Base-by-base conservation (phyloP, 1,140 invertebrate genomes). In the Caenorhabditis tropicalis region DNA sequence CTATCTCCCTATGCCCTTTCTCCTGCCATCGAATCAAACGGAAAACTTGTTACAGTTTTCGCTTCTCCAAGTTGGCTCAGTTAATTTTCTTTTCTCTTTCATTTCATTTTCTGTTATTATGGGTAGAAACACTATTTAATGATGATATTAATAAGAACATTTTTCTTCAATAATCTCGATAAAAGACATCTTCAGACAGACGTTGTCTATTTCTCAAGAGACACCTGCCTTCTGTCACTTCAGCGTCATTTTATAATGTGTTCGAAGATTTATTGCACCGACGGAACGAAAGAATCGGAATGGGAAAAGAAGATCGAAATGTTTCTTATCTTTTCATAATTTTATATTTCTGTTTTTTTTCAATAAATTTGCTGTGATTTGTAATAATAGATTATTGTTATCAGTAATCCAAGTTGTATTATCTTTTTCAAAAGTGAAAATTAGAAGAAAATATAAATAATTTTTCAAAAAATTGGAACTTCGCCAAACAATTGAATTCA, bases 21-120 rank as follows among this genome's bases (percentile, higher is more conserved):
- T 0, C 89, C 89, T 9, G 74, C 90, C 24, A 88, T 89, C 39
- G 58, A 86, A 48, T 88, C 84, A 31, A 81, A 87, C 16, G 74
- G 90, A 43, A 84, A 85, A 39, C 70, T 86, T 2, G 87, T 82
- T 43, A 56, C 85, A 33, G 88, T 89, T 24, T 79, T 89, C 21
- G 70, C 89, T 15, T 89, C 89, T 31, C 89, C 89, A 24, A 90
- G 89, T 85, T 89, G 85, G 85, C 84, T 89, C 19, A 89, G 88
- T 85, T 87, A 85, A 82, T 46, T 19, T 2, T 15, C 21, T 24
- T 9, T 21, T 46, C 29, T 46, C 12, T 19, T 74, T 24, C 27
- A 5, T 15, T 46, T 21, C 3, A 43, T 2, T 43, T 74, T 24
- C 29, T 39, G 19, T 36, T 65, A 16, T n/a, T 74, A 74, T 74